phyloP scores from a whole-genome alignment of 2,797 vertebrate genomes.

The Oceanodroma leucorhoa region DNA sequence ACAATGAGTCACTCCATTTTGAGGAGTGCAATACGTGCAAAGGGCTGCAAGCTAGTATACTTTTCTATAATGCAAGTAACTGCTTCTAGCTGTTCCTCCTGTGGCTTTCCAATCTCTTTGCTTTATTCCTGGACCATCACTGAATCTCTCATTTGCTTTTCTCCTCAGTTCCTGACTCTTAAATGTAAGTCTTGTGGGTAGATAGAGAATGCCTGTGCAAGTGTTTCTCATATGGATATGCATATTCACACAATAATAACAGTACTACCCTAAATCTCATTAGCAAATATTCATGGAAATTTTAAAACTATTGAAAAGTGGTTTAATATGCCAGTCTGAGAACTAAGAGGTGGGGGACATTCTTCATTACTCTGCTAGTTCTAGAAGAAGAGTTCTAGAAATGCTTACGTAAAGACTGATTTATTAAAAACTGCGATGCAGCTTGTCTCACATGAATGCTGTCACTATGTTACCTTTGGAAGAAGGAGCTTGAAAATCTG shows the following conservation, averaged over 20 bases:
- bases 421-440: not conserved
- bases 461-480: not conserved
- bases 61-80: not conserved
- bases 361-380: not conserved
- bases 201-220: not conserved
- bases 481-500: not conserved
- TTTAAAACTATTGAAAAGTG: not conserved
- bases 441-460: not conserved
- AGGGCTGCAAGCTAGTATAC: not conserved
- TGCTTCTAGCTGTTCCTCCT: not conserved
- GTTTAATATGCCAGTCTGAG: not conserved
- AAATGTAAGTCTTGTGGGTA: not conserved
- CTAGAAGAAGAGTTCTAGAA: not conserved
- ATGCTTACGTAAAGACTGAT: not conserved
- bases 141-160: not conserved
- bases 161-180: not conserved
- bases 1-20: not conserved
- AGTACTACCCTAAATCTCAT: not conserved
- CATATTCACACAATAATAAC: not conserved
- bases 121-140: not conserved
- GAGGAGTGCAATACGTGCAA: accelerated
- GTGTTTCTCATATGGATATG: not conserved
- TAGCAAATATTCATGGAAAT: not conserved
- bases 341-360: not conserved
- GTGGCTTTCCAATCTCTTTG: not conserved